Percentiles rank a stretch among this genome's conserved stretches.
These are phyloP conservation scores for Zoroaster sp. DNA, from an alignment of 53 echinoderm and acorn worm species.

Conservation along the genomic window DNA sequence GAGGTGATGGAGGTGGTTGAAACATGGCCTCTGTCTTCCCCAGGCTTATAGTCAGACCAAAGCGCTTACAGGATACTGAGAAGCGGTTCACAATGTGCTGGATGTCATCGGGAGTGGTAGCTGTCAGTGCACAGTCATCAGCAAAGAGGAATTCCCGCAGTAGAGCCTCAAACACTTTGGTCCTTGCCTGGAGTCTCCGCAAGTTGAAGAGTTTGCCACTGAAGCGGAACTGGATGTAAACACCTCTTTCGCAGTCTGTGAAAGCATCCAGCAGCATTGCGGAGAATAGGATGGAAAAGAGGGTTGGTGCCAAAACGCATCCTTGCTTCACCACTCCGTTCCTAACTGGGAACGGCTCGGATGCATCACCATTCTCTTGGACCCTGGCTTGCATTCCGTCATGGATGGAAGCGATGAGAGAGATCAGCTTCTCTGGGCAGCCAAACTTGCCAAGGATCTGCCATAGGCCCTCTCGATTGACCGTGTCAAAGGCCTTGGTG, in stretches of 20 bases:
- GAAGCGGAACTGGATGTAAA: slow-evolving; percentile 11
- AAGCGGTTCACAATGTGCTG: background rate
- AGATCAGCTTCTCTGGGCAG: background rate
- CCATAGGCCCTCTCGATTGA: background rate
- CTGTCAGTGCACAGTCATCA: slow-evolving; percentile 2
- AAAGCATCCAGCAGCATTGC: background rate
- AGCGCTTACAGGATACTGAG: background rate
- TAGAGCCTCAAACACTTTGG: background rate
- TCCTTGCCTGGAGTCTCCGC: too few species aligned
- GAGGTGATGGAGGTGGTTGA: background rate
- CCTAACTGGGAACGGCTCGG: background rate
- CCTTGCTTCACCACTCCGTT: slow-evolving; percentile 8
- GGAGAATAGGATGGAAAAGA: slow-evolving; percentile 10
- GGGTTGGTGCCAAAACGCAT: slow-evolving; percentile 17
- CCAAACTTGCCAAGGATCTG: background rate
- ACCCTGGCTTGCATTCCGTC: background rate
- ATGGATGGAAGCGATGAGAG: background rate
- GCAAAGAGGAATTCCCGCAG: background rate
- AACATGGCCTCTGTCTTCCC: background rate
- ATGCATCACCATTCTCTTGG: background rate
- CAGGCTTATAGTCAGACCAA: background rate
- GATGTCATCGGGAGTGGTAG: background rate
- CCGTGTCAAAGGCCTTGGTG: too few species aligned
- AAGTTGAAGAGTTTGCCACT: slow-evolving; percentile 28
- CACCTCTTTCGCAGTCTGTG: background rate